Conservation (phyloP, 2,888 invertebrate genomes). For the Meiosimyza decipiens region DNA sequence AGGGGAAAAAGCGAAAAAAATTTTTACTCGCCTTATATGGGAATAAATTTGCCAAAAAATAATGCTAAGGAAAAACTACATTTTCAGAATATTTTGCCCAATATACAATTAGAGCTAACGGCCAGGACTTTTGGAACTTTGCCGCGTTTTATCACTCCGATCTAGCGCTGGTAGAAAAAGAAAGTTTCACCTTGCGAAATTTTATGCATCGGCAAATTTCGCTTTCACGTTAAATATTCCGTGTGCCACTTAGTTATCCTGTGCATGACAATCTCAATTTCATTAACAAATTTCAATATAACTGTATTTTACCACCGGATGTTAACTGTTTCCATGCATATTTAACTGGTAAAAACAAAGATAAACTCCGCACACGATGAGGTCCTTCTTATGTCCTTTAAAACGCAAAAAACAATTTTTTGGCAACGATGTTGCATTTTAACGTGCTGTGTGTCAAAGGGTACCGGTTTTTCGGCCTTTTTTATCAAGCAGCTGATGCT, state of each 20-base stretch:
- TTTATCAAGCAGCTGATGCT: slow-evolving; percentile 8
- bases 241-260: neutral
- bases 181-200: slow-evolving; percentile 12
- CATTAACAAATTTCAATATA: neutral
- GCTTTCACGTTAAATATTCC: neutral
- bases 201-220: neutral
- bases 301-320: slow-evolving; percentile 1
- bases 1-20: too few species aligned
- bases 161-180: neutral
- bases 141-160: neutral
- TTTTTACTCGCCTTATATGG: too few species aligned
- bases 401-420: neutral
- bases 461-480: neutral
- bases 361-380: too few species aligned
- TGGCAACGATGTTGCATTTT: slow-evolving; percentile 7
- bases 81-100: too few species aligned
- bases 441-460: slow-evolving; percentile 7
- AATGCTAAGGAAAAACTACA: too few species aligned
- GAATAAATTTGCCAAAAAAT: too few species aligned
- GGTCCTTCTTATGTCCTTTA: neutral
- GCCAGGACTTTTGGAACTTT: neutral
- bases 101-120: neutral
- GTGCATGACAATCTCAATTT: neutral
- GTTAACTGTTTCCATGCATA: slow-evolving; percentile 5
- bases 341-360: neutral